phyloP scores from a whole-genome alignment of 2,113 vertebrate genomes.

The Malurus melanocephalus region DNA sequence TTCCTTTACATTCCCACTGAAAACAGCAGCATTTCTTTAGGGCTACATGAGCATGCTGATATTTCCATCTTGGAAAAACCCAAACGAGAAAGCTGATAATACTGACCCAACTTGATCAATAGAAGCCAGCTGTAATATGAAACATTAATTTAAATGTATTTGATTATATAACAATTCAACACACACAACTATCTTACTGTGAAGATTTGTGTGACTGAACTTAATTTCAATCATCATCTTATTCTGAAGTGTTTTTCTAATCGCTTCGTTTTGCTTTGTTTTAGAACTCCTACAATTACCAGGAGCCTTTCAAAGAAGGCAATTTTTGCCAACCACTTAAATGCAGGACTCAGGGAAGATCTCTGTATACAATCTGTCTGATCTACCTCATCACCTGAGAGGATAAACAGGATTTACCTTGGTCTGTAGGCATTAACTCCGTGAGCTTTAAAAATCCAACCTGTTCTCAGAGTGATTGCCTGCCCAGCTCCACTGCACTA shows the following conservation, averaged over 20 bases:
- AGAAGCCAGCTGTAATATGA: not conserved
- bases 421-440: slow-evolving; percentile 31
- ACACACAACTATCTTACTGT: not conserved
- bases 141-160: not conserved
- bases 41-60: no score
- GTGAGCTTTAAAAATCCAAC: slow-evolving; percentile 26
- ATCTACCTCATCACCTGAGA: slow-evolving; percentile 43
- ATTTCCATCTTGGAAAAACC: not conserved
- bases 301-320: not conserved
- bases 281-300: not conserved
- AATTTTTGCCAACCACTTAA: slow-evolving; percentile 13
- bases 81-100: not conserved
- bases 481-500: not conserved
- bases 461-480: not conserved
- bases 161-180: not conserved
- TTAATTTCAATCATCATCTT: not conserved
- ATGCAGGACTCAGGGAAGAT: not conserved
- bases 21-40: not conserved
- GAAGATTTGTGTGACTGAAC: not conserved
- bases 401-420: slow-evolving; percentile 35
- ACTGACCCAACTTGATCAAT: not conserved
- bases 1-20: not conserved
- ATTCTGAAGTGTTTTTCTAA: not conserved
- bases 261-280: not conserved
- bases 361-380: slow-evolving; percentile 13